Base-by-base conservation (phyloP, 2,113 vertebrate genomes). In the Tyrannus savana region DNA sequence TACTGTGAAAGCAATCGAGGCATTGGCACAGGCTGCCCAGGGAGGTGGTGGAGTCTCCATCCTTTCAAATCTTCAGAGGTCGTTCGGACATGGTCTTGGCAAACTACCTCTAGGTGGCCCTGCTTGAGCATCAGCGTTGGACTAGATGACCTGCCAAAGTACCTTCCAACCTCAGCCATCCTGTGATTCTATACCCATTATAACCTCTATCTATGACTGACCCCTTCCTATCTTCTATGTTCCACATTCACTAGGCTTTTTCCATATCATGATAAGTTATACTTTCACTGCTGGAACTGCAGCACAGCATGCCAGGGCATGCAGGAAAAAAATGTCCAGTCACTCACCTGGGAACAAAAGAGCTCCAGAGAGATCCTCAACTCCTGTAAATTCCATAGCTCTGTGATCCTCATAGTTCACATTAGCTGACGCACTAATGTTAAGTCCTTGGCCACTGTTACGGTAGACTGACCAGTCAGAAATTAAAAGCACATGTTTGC, bases 361-460 rank as follows among this genome's bases (percentile, higher is more conserved):
- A 21, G 5, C 75, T 41, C 46, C 42, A 58, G 68, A 79, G 21
- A 69, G 18, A 52, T 64, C 62, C 18, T 75, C 55, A 64, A 1
- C 8, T 58, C 16, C 18, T 64, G 22, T 52, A 53, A 68, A 37
- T 53, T 41, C 12, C 44, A 22, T 35, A 47, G 44, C 18, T 71
- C n/a, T 3, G 0, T 41, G 42, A 63, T 46, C 62, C 50, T 50
- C 30, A 59, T 22, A 10, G 33, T 33, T 85, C 44, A 19, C 2
- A 0, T 31, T 44, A 75, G 30, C 22, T 41, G n/a, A 35, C 17
- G 30, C 1, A 1, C 30, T 19, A 7, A 9, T 56, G 25, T 7
- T 62, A 30, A 46, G 28, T 69, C 18, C 39, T 30, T 42, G 39
- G 17, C n/a, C 30, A 24, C 44, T 25, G 28, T 74, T 62, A 30